phyloP scores from a whole-genome alignment of 2,888 invertebrate genomes.

The Neria commutata region DNA sequence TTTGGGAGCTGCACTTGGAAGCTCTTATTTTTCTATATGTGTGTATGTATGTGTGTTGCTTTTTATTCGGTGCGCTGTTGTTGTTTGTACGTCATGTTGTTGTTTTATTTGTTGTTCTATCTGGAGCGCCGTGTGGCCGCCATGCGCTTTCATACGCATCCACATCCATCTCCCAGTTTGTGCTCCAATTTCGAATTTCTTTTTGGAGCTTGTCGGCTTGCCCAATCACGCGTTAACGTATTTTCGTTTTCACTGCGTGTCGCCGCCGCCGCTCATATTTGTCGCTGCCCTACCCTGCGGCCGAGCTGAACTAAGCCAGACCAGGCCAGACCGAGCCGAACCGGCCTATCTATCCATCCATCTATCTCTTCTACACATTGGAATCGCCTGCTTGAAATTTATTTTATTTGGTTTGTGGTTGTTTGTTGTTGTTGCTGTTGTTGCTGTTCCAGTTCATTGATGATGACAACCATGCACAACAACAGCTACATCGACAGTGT shows the following conservation, averaged over 20 bases:
- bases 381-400: no score
- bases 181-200: conserved; percentile 26
- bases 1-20: no score
- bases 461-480: conserved; percentile 14
- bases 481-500: not conserved
- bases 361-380: no score
- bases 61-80: not conserved
- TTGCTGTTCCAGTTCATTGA: conserved; percentile 30
- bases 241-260: no score
- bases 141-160: not conserved
- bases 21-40: not conserved
- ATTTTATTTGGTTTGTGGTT: not conserved
- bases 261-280: no score
- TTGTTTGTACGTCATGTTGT: not conserved
- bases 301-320: no score
- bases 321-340: no score
- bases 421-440: not conserved
- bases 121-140: not conserved
- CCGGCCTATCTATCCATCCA: no score
- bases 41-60: not conserved
- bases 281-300: no score
- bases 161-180: not conserved
- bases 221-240: conserved; percentile 32
- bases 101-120: conserved; percentile 1
- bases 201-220: conserved; percentile 16